Base-by-base conservation (phyloP, 2,888 invertebrate species). In the Cenopis cana region DNA sequence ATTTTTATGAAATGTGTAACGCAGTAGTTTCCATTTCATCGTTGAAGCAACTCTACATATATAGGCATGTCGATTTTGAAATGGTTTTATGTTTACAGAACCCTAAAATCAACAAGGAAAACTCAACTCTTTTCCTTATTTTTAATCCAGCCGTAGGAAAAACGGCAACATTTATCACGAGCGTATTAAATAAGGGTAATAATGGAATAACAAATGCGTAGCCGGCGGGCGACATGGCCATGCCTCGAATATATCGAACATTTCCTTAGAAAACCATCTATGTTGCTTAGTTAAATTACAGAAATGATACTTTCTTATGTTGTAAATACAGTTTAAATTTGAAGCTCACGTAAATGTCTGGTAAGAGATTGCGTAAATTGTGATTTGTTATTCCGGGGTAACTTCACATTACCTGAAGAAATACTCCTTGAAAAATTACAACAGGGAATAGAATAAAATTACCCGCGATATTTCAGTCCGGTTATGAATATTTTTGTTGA, bases 141-240 rank as follows among this genome's bases (percentile, higher is more conserved):
- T 87, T 87, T 87, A 87, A 85, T 87, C 84, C 82, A 74, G 76
- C 82, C 80, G 81, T 74, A 76, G 81, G 78, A 80, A 82, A 66
- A 76, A 79, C 76, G 77, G 77, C 76, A 77, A 79, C 87, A 89
- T 89, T 87, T 88, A 87, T 89, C 86, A 88, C 82, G 73, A 78
- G 76, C 77, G 83, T 85, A 87, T 89, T 89, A 89, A 88, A 89
- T 89, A 89, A 87, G 86, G 85, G 85, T 86, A 83, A 89, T 89
- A 89, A 89, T 88, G 82, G 84, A 82, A 85, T 89, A 88, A 89
- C 86, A 85, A 88, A 89, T 89, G 86, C 81, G 83, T 79, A 81
- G 81, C 82, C 80, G 81, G 76, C 80, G 81, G 77, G 81, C 78
- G 77, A 82, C 82, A 79, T 78, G 81, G 83, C 83, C 82, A 83